Conservation (phyloP, 2,113 vertebrate species). For the Struthio camelus region DNA sequence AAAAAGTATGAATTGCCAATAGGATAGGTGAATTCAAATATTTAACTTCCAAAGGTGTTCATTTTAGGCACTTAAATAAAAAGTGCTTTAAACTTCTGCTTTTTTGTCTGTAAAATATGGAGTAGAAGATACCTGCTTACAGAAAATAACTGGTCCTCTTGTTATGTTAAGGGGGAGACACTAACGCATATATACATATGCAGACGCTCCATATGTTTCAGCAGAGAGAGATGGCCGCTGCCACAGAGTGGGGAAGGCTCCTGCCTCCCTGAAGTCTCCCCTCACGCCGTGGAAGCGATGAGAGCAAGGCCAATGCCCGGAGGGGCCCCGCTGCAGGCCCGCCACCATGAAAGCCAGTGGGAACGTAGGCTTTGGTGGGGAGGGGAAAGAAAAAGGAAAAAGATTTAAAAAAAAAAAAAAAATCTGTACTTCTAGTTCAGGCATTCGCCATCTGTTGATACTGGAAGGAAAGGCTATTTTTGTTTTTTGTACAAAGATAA, state of each 20-base stretch:
- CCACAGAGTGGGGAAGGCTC: background rate
- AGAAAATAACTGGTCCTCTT: background rate
- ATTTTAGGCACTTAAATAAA: background rate
- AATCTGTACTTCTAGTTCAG: background rate
- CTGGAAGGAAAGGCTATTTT: background rate
- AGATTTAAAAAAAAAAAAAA: background rate
- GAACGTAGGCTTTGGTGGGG: no score
- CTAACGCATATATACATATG: no score
- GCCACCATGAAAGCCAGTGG: background rate
- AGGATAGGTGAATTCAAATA: background rate
- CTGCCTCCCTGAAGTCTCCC: background rate
- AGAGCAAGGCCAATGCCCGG: background rate
- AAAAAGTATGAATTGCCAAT: background rate
- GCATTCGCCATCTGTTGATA: background rate
- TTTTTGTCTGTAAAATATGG: background rate
- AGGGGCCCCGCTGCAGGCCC: background rate
- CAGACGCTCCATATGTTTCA: background rate
- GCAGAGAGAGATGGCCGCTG: background rate
- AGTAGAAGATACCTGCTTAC: background rate
- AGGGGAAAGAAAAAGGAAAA: background rate
- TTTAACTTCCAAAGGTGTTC: background rate
- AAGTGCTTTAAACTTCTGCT: background rate
- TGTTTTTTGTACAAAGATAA: background rate
- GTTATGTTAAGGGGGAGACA: background rate
- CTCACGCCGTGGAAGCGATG: background rate